A percentile compares a stretch with the other conserved stretches of the same genome.
phyloP scores from a whole-genome alignment of 2,113 vertebrate species.

The Speoplatyrhinus poulsoni region DNA sequence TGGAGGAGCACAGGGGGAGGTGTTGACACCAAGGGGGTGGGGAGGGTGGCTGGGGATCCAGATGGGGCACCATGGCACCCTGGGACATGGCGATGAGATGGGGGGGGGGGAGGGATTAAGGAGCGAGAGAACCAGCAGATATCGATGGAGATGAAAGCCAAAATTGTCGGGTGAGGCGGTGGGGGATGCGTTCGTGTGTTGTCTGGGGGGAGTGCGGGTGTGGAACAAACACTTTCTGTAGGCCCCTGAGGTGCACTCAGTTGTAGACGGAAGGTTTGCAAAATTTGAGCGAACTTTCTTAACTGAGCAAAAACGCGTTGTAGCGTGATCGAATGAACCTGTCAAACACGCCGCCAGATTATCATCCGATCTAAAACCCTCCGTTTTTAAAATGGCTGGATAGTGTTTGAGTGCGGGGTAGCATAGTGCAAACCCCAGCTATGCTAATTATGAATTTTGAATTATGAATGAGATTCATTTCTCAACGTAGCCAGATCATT shows the following conservation, averaged over 20 bases:
- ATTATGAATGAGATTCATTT: constrained; percentile 74
- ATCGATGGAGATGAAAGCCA: constrained; percentile 62
- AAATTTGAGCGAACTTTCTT: too few species aligned
- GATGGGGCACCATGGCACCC: constrained; percentile 39
- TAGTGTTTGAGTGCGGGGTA: constrained; percentile 15
- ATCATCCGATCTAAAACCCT: too few species aligned
- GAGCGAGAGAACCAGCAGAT: constrained; percentile 44
- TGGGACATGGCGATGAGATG: constrained; percentile 35
- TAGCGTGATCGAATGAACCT: too few species aligned
- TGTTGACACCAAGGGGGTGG: constrained; percentile 10
- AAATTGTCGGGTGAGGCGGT: constrained; percentile 45
- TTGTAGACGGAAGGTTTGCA: too few species aligned
- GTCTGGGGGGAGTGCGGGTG: constrained; percentile 25
- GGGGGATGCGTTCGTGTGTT: constrained; percentile 16
- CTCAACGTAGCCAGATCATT: constrained; percentile 45
- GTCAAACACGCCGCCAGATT: too few species aligned
- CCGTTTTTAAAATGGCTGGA: neutral
- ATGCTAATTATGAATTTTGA: constrained; percentile 70
- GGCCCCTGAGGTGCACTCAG: too few species aligned
- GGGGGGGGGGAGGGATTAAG: constrained; percentile 58
- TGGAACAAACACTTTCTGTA: constrained; percentile 1
- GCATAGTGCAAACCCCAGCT: constrained; percentile 31
- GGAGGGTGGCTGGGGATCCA: constrained; percentile 43
- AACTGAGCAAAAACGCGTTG: too few species aligned
- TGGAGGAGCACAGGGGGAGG: constrained; percentile 8